Conservation (phyloP, 2,113 vertebrate genomes). For the Epinephelus fuscoguttatus region DNA sequence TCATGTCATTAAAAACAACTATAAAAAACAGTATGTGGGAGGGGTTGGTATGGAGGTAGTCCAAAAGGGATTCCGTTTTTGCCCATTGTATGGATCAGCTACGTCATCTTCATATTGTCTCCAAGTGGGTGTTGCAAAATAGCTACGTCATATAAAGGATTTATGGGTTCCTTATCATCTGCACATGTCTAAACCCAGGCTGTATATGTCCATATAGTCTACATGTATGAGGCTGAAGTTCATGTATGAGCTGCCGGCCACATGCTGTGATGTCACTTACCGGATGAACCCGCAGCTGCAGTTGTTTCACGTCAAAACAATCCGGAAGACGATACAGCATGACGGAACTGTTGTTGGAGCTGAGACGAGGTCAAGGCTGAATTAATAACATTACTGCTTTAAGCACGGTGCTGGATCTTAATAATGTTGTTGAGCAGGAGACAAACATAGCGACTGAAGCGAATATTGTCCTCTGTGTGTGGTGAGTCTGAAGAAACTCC, state of each 20-base stretch:
- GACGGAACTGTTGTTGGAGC: constrained; percentile 34
- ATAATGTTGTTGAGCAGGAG: constrained; percentile 18
- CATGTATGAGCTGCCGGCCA: neutral
- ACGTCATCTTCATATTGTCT: neutral
- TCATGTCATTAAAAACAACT: neutral
- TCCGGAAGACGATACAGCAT: constrained; percentile 68
- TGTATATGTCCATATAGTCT: neutral
- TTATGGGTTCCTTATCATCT: no score
- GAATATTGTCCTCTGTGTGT: neutral
- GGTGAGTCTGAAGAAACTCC: neutral
- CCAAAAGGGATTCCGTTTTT: neutral
- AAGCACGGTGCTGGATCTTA: no score
- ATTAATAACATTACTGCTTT: neutral
- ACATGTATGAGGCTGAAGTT: no score
- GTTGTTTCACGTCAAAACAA: constrained; percentile 67
- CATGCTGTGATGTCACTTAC: constrained; percentile 63
- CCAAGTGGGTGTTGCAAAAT: neutral
- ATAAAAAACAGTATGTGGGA: no score
- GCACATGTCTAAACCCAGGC: neutral
- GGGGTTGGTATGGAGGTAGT: neutral
- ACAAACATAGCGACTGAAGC: neutral
- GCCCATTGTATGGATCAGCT: neutral
- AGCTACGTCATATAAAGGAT: neutral
- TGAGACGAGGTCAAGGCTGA: neutral
- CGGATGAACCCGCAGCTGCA: constrained; percentile 59